Conservation (phyloP, 2,888 invertebrate genomes). For the Loripinus fragilis region DNA sequence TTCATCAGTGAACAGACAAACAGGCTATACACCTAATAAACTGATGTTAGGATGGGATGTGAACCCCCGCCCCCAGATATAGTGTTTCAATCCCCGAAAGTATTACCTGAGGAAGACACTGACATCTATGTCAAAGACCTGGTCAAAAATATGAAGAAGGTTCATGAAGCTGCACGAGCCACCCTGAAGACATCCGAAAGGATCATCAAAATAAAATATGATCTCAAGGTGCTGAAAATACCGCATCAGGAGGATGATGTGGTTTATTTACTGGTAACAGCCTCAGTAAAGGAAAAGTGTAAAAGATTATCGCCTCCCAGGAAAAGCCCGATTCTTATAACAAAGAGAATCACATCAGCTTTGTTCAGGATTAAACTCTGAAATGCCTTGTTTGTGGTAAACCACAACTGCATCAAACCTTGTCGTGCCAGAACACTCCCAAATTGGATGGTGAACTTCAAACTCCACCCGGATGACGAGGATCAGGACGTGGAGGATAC, state of each 20-base stretch:
- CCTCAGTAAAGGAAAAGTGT: conserved; percentile 21
- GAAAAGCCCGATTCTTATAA: conserved; percentile 13
- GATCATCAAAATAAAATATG: conserved; percentile 33
- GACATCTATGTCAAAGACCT: background rate
- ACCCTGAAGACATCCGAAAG: conserved; percentile 7
- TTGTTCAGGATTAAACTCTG: too few species aligned
- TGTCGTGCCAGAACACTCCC: too few species aligned
- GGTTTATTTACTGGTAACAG: conserved; percentile 27
- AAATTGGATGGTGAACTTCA: too few species aligned
- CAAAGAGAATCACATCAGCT: background rate
- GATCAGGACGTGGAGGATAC: background rate
- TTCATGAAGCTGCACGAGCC: conserved; percentile 24
- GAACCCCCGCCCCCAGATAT: conserved; percentile 1
- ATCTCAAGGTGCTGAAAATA: conserved; percentile 4
- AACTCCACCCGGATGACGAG: too few species aligned
- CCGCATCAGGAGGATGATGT: conserved; percentile 17
- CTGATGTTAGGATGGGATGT: too few species aligned
- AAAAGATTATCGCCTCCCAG: conserved; percentile 1
- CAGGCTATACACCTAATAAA: conserved; percentile 33
- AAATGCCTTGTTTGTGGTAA: too few species aligned
- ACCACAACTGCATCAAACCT: too few species aligned
- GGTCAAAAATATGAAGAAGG: background rate
- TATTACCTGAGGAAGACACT: background rate
- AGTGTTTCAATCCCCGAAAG: background rate
- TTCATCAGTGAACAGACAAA: conserved; percentile 24